These are phyloP conservation scores for Gerris buenoi DNA, from an alignment of 1,140 invertebrate species.

Conservation along the genomic window DNA sequence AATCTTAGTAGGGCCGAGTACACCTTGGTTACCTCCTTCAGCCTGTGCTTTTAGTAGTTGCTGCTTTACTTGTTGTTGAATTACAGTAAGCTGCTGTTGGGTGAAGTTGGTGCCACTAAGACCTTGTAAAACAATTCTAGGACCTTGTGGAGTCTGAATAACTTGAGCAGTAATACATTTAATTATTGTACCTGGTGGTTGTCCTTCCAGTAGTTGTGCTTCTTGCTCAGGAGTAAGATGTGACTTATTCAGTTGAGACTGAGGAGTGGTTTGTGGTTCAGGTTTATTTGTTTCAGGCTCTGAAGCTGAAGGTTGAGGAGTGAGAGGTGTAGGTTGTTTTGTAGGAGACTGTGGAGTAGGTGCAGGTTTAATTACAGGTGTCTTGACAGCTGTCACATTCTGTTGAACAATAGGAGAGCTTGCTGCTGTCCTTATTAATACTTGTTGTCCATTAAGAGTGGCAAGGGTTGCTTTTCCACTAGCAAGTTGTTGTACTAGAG, in stretches of 20 bases:
- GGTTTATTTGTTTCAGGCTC: not conserved
- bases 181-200: slow-evolving; percentile 70
- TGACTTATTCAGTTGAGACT: not conserved
- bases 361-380: not conserved
- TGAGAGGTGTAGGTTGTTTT: not conserved
- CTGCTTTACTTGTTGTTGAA: slow-evolving; percentile 76
- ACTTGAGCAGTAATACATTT: slow-evolving; percentile 70
- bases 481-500: slow-evolving; percentile 55
- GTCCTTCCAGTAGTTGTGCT: slow-evolving; percentile 46
- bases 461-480: slow-evolving; percentile 57
- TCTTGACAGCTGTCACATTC: slow-evolving; percentile 2
- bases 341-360: slow-evolving; percentile 5
- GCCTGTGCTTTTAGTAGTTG: slow-evolving; percentile 51
- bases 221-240: slow-evolving; percentile 10
- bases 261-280: not conserved
- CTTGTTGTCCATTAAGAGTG: slow-evolving; percentile 67
- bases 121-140: slow-evolving; percentile 67
- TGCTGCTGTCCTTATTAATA: slow-evolving; percentile 47
- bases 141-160: slow-evolving; percentile 64
- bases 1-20: slow-evolving; percentile 67
- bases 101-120: slow-evolving; percentile 65
- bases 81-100: slow-evolving; percentile 55
- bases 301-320: not conserved
- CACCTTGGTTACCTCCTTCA: slow-evolving; percentile 59
- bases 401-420: slow-evolving; percentile 24